These are phyloP conservation scores for Pseudomyrmex sp. DNA, from an alignment of 1,140 invertebrate species.

Conservation along the genomic window DNA sequence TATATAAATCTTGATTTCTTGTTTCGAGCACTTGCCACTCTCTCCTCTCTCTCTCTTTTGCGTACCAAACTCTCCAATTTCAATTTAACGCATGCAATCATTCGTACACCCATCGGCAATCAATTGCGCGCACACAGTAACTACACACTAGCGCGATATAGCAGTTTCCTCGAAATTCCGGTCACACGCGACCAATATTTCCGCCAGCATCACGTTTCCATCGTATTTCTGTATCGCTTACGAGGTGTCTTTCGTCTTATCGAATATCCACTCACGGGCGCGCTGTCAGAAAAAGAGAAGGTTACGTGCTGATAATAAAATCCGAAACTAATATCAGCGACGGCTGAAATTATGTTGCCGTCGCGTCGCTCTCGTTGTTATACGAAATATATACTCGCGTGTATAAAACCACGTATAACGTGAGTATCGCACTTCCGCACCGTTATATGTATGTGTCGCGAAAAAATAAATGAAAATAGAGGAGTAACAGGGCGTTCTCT, in stretches of 20 bases:
- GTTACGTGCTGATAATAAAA: conserved; percentile 59
- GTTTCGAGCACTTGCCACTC: neutral
- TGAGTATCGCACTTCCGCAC: neutral
- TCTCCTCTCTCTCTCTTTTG: neutral
- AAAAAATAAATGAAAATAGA: no score
- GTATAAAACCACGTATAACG: neutral
- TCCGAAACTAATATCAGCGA: conserved; percentile 59
- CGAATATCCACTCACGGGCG: conserved; percentile 49
- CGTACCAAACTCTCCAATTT: neutral
- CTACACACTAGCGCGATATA: conserved; percentile 24
- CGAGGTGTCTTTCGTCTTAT: conserved; percentile 66
- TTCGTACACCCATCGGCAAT: conserved; percentile 60
- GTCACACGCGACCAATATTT: conserved; percentile 24
- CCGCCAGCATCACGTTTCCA: conserved; percentile 60
- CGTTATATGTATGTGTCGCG: no score
- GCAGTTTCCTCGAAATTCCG: conserved; percentile 7
- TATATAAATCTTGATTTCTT: neutral
- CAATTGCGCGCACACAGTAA: conserved; percentile 57
- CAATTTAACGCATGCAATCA: conserved; percentile 41
- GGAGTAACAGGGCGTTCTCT: no score
- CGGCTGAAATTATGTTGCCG: no score
- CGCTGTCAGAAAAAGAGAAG: neutral
- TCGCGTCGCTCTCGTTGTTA: no score
- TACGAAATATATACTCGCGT: neutral
- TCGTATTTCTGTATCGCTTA: conserved; percentile 66